Percentiles rank a stretch among this genome's conserved stretches.
Evolutionary conservation across 2,888 invertebrate species (phyloP).

Genomic region (Mythimna vitellina): DNA sequence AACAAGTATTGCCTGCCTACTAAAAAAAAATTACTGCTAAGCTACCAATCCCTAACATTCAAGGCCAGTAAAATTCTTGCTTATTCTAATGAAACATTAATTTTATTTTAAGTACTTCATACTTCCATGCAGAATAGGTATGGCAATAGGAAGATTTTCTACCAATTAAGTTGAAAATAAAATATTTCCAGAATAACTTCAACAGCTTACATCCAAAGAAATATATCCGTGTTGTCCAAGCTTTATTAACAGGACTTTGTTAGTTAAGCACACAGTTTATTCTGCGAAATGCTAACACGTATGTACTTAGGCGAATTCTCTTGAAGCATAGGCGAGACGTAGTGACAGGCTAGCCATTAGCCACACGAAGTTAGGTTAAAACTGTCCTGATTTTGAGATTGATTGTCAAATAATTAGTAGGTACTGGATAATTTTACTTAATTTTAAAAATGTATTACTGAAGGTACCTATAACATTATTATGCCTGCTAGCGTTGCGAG

Average conservation of each 20-base stretch:
- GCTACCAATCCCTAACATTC: neutral
- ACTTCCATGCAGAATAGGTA: neutral
- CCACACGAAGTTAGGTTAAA: neutral
- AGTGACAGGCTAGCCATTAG: neutral
- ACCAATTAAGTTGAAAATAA: neutral
- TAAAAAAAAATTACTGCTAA: neutral
- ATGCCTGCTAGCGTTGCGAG: no score
- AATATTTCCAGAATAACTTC: neutral
- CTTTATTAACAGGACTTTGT: neutral
- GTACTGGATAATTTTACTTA: neutral
- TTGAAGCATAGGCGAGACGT: slow-evolving; percentile 2
- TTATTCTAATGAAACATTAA: neutral
- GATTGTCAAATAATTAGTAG: neutral
- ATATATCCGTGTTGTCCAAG: neutral
- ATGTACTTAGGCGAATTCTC: neutral
- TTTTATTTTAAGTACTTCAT: neutral
- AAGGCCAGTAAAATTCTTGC: neutral
- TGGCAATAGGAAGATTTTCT: neutral
- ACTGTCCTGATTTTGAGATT: neutral
- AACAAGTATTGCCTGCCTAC: neutral
- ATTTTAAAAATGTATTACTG: neutral
- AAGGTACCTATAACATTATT: neutral
- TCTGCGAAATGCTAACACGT: slow-evolving; percentile 18
- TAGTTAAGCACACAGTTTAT: slow-evolving; percentile 10
- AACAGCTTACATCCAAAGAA: neutral